A percentile compares a stretch with the other conserved stretches of the same genome.
Evolutionary conservation across 2,888 invertebrate genomes (phyloP).

Genomic region (Dendrolimus pini): DNA sequence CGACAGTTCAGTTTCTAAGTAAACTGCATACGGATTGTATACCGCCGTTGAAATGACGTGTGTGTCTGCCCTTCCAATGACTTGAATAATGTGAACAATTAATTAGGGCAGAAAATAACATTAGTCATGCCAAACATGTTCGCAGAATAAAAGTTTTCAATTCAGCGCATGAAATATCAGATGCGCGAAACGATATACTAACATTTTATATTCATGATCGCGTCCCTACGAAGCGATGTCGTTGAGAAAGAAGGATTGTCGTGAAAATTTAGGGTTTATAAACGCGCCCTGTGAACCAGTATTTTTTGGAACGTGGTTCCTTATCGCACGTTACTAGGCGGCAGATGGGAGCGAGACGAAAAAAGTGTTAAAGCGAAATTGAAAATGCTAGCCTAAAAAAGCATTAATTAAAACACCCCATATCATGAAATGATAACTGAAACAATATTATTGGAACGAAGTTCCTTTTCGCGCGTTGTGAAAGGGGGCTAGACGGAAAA

Average conservation of each 20-base stretch:
- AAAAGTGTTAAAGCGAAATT: too few relatives aligned
- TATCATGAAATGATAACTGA: too few relatives aligned
- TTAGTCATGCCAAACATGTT: neutral
- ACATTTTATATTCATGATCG: neutral
- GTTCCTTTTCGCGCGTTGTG: too few relatives aligned
- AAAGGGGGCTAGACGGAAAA: too few relatives aligned
- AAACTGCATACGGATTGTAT: conserved; percentile 66
- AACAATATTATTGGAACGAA: too few relatives aligned
- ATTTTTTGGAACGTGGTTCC: too few relatives aligned
- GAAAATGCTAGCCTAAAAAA: too few relatives aligned
- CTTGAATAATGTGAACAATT: conserved; percentile 29
- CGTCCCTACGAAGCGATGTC: neutral
- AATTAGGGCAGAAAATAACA: neutral
- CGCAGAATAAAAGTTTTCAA: neutral
- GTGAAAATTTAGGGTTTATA: too few relatives aligned
- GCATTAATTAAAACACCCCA: too few relatives aligned
- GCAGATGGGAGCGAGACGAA: too few relatives aligned
- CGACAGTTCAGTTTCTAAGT: conserved; percentile 72
- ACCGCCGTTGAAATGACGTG: conserved; percentile 50
- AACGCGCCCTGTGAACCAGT: too few relatives aligned
- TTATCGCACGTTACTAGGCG: too few relatives aligned
- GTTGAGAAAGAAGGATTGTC: neutral
- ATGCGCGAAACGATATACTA: neutral
- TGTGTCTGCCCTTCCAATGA: conserved; percentile 62
- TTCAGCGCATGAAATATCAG: neutral